phyloP scores from a whole-genome alignment of 2,888 invertebrate species.

The Hetaerina titia region DNA sequence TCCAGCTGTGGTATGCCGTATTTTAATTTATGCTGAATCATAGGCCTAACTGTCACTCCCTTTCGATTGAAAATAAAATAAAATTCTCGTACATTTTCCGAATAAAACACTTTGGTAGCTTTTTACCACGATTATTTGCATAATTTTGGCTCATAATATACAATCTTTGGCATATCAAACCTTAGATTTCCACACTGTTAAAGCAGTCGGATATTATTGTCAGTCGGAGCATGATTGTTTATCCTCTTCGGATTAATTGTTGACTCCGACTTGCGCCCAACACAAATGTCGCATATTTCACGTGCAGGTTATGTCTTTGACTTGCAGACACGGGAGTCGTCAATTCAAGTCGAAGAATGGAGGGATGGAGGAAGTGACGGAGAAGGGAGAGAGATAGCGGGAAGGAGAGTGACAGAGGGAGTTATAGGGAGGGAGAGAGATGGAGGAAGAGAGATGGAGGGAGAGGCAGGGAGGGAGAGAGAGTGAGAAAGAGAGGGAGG shows the following conservation, averaged over 20 bases:
- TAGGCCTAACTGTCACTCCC: too few species aligned
- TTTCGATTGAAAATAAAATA: too few species aligned
- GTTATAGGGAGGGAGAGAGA: neutral
- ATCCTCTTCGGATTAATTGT: neutral
- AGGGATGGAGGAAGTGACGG: neutral
- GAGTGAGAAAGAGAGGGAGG: neutral
- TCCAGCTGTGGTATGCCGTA: too few species aligned
- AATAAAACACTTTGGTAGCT: too few species aligned
- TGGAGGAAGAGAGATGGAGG: neutral
- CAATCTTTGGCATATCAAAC: neutral
- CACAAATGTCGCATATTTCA: neutral
- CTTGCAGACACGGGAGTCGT: neutral
- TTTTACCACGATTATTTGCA: too few species aligned
- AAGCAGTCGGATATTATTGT: neutral
- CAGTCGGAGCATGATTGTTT: neutral
- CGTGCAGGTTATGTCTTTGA: neutral
- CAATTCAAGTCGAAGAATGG: neutral
- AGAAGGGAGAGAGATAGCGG: neutral
- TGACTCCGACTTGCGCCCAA: neutral
- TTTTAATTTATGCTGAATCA: too few species aligned
- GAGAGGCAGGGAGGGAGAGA: neutral
- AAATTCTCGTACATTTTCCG: too few species aligned
- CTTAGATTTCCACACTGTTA: neutral
- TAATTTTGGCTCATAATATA: too few species aligned
- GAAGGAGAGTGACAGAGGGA: neutral